These are phyloP conservation scores for Cosmia pyralina DNA, from an alignment of 2,888 invertebrate species.

Conservation along the genomic window DNA sequence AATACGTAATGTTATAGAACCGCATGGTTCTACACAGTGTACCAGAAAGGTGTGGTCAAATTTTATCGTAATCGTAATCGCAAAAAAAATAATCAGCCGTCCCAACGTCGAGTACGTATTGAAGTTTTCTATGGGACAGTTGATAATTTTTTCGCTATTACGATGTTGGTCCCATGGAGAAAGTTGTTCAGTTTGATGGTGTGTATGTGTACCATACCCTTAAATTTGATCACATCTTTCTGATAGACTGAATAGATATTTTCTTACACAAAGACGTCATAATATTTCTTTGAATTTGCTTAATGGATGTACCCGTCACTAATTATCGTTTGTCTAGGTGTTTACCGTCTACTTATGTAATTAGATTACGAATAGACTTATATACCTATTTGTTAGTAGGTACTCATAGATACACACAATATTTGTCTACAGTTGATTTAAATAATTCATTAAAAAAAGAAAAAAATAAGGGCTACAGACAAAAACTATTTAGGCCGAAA, in stretches of 20 bases:
- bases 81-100: too few relatives aligned
- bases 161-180: too few relatives aligned
- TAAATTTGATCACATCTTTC: too few relatives aligned
- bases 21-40: neutral
- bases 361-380: neutral
- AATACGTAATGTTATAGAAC: constrained; percentile 1
- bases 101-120: too few relatives aligned
- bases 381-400: neutral
- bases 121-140: too few relatives aligned
- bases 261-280: constrained; percentile 17
- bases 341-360: neutral
- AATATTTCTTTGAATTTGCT: constrained; percentile 26
- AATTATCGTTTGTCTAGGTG: constrained; percentile 17
- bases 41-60: too few relatives aligned
- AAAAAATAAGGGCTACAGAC: neutral
- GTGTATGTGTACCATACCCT: too few relatives aligned
- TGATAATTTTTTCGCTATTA: too few relatives aligned
- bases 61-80: too few relatives aligned
- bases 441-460: neutral
- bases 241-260: constrained; percentile 2
- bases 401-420: neutral
- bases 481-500: constrained; percentile 1
- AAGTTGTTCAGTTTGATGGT: too few relatives aligned
- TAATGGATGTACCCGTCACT: constrained; percentile 24
- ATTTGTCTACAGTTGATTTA: neutral